Conservation (phyloP, 1,140 invertebrate genomes). For the Theocolax elegans region DNA sequence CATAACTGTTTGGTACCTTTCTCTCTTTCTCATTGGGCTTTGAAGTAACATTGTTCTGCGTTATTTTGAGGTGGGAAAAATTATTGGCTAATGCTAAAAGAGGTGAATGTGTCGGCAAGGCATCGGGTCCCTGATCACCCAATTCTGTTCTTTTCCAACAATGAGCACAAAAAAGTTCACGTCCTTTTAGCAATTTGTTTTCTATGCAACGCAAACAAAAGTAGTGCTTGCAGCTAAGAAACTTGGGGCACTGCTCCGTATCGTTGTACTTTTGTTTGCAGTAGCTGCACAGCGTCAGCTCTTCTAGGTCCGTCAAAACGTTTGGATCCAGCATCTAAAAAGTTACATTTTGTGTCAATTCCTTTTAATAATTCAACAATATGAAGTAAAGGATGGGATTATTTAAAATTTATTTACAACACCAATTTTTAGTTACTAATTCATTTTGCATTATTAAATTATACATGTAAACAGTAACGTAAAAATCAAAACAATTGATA, state of each 20-base stretch:
- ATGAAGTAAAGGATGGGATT: too few species aligned
- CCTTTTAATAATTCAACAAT: too few species aligned
- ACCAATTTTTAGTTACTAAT: too few species aligned
- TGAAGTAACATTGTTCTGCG: slow-evolving; percentile 59
- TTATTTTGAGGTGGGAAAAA: slow-evolving; percentile 70
- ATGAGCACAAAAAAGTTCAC: slow-evolving; percentile 75
- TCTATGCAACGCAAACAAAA: slow-evolving; percentile 81
- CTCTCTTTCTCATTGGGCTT: slow-evolving; percentile 67
- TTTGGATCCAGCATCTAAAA: slow-evolving; percentile 66
- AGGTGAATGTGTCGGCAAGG: slow-evolving; percentile 74
- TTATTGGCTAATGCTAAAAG: slow-evolving; percentile 74
- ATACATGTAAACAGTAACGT: too few species aligned
- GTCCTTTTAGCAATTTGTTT: slow-evolving; percentile 72
- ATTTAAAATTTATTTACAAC: too few species aligned
- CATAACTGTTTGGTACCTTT: too few species aligned
- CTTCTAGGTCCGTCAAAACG: slow-evolving; percentile 74
- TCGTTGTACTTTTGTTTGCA: slow-evolving; percentile 79
- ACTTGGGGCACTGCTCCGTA: slow-evolving; percentile 75
- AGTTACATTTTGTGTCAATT: background rate
- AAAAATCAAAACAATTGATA: too few species aligned
- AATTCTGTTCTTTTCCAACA: slow-evolving; percentile 77
- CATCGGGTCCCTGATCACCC: slow-evolving; percentile 72
- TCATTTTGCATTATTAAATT: too few species aligned
- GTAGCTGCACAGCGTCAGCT: slow-evolving; percentile 76
- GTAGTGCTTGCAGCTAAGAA: slow-evolving; percentile 80